phyloP scores from a whole-genome alignment of 2,113 vertebrate species.

The Platysternon megacephalum region DNA sequence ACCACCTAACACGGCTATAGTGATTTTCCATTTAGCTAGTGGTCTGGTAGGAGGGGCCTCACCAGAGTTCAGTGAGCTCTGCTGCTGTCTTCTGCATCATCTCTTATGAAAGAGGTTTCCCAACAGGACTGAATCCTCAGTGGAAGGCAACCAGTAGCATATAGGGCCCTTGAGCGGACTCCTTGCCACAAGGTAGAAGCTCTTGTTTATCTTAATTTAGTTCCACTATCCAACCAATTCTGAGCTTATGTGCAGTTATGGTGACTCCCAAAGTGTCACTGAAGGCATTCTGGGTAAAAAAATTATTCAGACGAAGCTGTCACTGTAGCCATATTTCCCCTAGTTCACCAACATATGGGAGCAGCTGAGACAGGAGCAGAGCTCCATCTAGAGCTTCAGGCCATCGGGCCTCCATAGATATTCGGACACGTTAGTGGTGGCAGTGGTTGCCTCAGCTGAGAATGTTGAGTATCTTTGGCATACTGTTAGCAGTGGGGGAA shows the following conservation, averaged over 20 bases:
- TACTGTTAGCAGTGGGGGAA: too few species aligned
- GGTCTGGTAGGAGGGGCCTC: background rate
- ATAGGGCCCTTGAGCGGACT: too few species aligned
- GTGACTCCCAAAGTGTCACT: background rate
- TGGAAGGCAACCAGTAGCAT: too few species aligned
- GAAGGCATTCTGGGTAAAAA: background rate
- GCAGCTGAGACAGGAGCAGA: background rate
- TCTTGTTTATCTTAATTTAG: background rate
- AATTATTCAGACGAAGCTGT: fast-evolving
- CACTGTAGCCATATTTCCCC: background rate
- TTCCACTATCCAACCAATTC: background rate
- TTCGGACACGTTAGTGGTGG: background rate
- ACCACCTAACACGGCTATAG: background rate
- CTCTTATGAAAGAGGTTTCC: background rate
- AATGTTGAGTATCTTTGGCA: background rate
- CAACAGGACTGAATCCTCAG: background rate
- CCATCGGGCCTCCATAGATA: background rate
- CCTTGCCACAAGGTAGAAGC: background rate
- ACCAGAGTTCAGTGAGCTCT: background rate
- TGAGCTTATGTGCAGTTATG: background rate
- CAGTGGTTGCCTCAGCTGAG: background rate
- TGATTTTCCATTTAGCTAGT: background rate
- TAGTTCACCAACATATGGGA: background rate
- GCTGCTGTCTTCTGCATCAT: background rate
- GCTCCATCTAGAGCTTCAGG: background rate